A percentile compares a stretch with the other conserved stretches of the same genome.
Conservation (phyloP, 2,797 vertebrate species). For the Ctenopoma kingsleyae region DNA sequence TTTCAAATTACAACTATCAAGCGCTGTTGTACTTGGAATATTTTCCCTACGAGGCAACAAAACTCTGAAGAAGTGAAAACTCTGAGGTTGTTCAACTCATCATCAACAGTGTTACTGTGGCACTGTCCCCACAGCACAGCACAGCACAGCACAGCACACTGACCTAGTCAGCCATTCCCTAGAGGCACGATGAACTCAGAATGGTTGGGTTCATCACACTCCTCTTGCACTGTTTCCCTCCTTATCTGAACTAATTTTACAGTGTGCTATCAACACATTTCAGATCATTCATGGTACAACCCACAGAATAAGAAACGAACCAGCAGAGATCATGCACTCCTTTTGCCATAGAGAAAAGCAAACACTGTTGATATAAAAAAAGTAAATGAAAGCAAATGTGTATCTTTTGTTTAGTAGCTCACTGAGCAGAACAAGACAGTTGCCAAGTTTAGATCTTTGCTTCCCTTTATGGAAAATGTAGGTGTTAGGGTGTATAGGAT, state of each 20-base stretch:
- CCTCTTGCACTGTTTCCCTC: slow-evolving; percentile 41
- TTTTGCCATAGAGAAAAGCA: neutral
- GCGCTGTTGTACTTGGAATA: neutral
- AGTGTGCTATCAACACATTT: slow-evolving; percentile 40
- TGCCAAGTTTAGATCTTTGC: neutral
- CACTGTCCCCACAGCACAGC: slow-evolving; percentile 32
- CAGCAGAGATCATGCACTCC: neutral
- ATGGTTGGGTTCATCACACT: slow-evolving; percentile 59
- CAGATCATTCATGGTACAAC: slow-evolving; percentile 21
- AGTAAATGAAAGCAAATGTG: neutral
- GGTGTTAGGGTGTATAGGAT: neutral
- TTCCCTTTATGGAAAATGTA: neutral
- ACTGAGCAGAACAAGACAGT: neutral
- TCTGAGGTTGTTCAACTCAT: slow-evolving; percentile 29
- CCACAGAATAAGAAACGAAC: slow-evolving; percentile 1
- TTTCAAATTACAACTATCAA: neutral
- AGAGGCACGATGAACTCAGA: slow-evolving; percentile 63
- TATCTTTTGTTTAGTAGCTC: neutral
- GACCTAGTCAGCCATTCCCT: slow-evolving; percentile 63
- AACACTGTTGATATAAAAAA: neutral
- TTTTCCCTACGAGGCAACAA: slow-evolving; percentile 6
- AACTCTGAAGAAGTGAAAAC: slow-evolving; percentile 5
- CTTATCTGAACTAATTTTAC: slow-evolving; percentile 50
- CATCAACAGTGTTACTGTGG: slow-evolving; percentile 43
- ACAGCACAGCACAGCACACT: slow-evolving; percentile 54